These are phyloP conservation scores for Polydrusus pterygomalis DNA, from an alignment of 2,888 invertebrate species.

Conservation along the genomic window DNA sequence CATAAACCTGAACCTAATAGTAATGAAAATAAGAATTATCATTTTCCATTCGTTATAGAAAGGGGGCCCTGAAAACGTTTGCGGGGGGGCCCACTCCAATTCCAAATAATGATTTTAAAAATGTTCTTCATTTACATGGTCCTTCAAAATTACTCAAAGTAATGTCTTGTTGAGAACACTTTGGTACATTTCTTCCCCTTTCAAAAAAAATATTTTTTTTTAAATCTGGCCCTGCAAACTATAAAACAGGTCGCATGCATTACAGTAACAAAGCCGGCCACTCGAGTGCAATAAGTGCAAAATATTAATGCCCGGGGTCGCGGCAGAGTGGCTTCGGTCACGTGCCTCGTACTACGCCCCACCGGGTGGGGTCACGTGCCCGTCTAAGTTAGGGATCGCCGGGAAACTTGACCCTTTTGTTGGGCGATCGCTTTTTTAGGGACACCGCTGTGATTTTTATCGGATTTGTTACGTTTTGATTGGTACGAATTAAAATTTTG, in stretches of 20 bases:
- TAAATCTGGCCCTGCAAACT: background rate
- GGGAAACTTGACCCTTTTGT: constrained; percentile 48
- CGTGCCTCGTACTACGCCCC: constrained; percentile 48
- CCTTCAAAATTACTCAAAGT: too few species aligned
- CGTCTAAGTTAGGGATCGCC: constrained; percentile 23
- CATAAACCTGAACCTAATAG: too few species aligned
- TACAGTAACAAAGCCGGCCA: constrained; percentile 47
- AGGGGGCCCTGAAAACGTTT: too few species aligned
- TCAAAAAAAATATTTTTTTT: too few species aligned
- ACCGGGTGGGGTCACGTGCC: constrained; percentile 47
- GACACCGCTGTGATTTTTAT: constrained; percentile 46
- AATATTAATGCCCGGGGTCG: constrained; percentile 55
- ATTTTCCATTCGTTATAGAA: too few species aligned
- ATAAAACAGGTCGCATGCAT: constrained; percentile 42
- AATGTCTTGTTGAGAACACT: too few species aligned
- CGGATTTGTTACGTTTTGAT: constrained; percentile 48
- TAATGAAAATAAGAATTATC: too few species aligned
- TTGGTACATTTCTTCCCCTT: too few species aligned
- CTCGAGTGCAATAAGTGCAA: constrained; percentile 52
- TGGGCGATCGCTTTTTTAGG: constrained; percentile 8
- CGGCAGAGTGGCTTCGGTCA: constrained; percentile 51
- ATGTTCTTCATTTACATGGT: too few species aligned
- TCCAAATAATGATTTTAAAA: too few species aligned
- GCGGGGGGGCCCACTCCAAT: too few species aligned
- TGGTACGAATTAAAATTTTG: constrained; percentile 25